These are phyloP conservation scores for Caenorhabditis sp. DNA, from an alignment of 2,888 invertebrate genomes.

Conservation along the genomic window DNA sequence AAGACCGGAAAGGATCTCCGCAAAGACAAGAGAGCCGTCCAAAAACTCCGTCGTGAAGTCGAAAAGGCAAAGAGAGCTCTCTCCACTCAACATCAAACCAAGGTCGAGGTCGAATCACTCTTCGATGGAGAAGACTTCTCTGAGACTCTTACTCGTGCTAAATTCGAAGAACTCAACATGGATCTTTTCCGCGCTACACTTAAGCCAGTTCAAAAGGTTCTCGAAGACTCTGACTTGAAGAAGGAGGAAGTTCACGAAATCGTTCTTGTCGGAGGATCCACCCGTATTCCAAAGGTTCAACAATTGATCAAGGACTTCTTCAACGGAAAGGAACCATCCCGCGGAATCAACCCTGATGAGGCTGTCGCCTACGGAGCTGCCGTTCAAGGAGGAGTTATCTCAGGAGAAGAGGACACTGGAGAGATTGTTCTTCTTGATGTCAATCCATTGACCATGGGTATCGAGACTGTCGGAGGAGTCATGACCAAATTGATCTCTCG, in stretches of 20 bases:
- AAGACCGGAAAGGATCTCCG: conserved; percentile 72
- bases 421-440: conserved; percentile 96
- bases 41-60: conserved; percentile 73
- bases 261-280: conserved; percentile 97
- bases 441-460: conserved; percentile 97
- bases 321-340: conserved; percentile 94
- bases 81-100: conserved; percentile 83
- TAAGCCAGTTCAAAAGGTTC: conserved; percentile 87
- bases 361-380: conserved; percentile 94
- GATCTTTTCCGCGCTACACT: conserved; percentile 83
- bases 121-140: conserved; percentile 98
- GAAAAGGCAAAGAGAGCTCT: conserved; percentile 78
- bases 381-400: conserved; percentile 96
- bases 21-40: conserved; percentile 72
- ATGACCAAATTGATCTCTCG: conserved; percentile 98
- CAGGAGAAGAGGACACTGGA: conserved; percentile 86
- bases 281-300: conserved; percentile 96
- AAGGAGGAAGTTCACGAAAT: conserved; percentile 98
- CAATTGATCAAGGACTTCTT: conserved; percentile 79
- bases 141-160: conserved; percentile 94
- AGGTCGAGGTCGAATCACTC: conserved; percentile 96
- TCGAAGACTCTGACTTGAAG: conserved; percentile 97
- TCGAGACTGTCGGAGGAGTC: conserved; percentile 98
- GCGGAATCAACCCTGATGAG: conserved; percentile 80
- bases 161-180: conserved; percentile 77